A percentile compares a stretch with the other conserved stretches of the same genome.
Conservation (phyloP, 2,888 invertebrate genomes). For the Drosophila kuntzei region DNA sequence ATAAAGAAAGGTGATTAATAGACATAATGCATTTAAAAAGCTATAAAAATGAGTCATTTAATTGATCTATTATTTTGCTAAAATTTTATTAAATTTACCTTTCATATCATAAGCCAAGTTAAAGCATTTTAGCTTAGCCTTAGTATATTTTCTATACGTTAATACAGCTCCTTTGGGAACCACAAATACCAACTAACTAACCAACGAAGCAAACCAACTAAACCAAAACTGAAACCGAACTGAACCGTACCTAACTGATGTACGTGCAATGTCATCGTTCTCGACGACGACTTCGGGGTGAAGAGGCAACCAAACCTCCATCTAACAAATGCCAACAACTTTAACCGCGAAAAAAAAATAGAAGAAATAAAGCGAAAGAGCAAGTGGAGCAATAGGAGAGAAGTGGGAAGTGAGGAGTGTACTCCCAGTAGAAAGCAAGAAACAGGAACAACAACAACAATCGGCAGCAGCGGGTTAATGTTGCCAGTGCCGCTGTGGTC, state of each 20-base stretch:
- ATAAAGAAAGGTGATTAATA: background rate
- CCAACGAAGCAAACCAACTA: conserved; percentile 29
- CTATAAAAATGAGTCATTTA: no score
- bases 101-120: background rate
- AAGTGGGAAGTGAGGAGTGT: conserved; percentile 17
- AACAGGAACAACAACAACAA: conserved; percentile 32
- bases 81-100: no score
- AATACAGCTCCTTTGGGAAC: conserved; percentile 66
- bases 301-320: conserved; percentile 7
- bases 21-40: no score
- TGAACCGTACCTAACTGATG: conserved; percentile 55
- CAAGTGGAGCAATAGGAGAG: conserved; percentile 10
- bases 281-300: conserved; percentile 42
- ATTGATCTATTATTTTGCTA: no score
- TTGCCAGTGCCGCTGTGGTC: conserved; percentile 53
- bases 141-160: conserved; percentile 14
- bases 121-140: conserved; percentile 10
- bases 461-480: conserved; percentile 43
- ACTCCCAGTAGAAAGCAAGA: conserved; percentile 26
- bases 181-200: conserved; percentile 71
- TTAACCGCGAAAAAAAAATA: conserved; percentile 68
- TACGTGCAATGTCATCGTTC: conserved; percentile 48
- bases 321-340: conserved; percentile 73
- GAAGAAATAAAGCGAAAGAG: conserved; percentile 13
- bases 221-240: conserved; percentile 38